A percentile compares a stretch with the other conserved stretches of the same genome.
Evolutionary conservation across 1,140 invertebrate species (phyloP).

Genomic region (Drosophila insularis): DNA sequence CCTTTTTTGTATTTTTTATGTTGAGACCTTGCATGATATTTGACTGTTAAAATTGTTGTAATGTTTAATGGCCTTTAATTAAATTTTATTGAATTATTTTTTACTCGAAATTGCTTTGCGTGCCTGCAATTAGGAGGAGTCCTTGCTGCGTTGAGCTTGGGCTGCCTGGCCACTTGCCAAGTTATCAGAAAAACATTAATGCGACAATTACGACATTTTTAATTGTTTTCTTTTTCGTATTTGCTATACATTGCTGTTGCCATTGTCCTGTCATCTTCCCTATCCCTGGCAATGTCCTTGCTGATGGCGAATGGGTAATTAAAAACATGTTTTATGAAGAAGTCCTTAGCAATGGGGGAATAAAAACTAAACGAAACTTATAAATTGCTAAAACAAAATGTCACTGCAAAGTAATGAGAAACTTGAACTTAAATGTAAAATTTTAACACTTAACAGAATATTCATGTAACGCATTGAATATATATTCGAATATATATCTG

Average conservation of each 20-base stretch:
- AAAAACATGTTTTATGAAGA: slow-evolving; percentile 70
- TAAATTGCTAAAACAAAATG: background rate
- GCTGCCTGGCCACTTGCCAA: slow-evolving; percentile 51
- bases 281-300: slow-evolving; percentile 24
- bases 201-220: slow-evolving; percentile 76
- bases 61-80: slow-evolving; percentile 48
- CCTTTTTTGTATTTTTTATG: slow-evolving; percentile 49
- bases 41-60: slow-evolving; percentile 59
- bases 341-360: slow-evolving; percentile 27
- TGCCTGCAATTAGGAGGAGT: slow-evolving; percentile 47
- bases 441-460: background rate
- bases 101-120: slow-evolving; percentile 49
- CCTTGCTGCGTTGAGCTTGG: slow-evolving; percentile 20
- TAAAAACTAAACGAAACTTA: background rate
- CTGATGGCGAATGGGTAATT: slow-evolving; percentile 62
- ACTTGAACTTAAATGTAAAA: background rate
- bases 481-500: background rate
- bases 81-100: slow-evolving; percentile 62
- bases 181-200: slow-evolving; percentile 78
- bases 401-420: background rate
- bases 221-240: slow-evolving; percentile 71
- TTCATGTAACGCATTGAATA: background rate
- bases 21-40: slow-evolving; percentile 38
- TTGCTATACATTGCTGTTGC: slow-evolving; percentile 42
- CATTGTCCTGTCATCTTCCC: slow-evolving; percentile 33